phyloP scores from a whole-genome alignment of 2,888 invertebrate genomes.

The Bellardia pandia region DNA sequence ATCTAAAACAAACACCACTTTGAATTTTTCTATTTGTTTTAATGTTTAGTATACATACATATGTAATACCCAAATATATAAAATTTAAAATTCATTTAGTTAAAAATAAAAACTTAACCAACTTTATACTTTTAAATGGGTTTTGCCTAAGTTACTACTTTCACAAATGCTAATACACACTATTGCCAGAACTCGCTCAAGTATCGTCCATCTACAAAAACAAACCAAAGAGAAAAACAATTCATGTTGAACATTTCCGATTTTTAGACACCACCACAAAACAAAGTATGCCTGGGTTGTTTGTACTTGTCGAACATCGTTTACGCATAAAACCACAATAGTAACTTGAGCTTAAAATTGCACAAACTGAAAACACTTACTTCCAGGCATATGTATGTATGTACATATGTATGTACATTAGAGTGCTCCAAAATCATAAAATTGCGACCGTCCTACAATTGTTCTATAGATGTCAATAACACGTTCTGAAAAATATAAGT shows the following conservation, averaged over 20 bases:
- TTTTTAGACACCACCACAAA: slow-evolving; percentile 56
- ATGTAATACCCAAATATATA: too few species aligned
- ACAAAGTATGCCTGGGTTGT: slow-evolving; percentile 43
- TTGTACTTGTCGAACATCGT: slow-evolving; percentile 69
- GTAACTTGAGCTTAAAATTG: slow-evolving; percentile 67
- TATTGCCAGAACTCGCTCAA: background rate
- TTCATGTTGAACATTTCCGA: slow-evolving; percentile 59
- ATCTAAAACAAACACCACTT: too few species aligned
- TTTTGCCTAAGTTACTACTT: background rate
- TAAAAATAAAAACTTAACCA: too few species aligned
- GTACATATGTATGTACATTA: too few species aligned
- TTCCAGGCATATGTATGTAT: background rate
- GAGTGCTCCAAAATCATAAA: too few species aligned
- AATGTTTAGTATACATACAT: too few species aligned
- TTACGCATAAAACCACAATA: slow-evolving; percentile 73
- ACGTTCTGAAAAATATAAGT: too few species aligned
- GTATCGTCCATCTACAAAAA: background rate
- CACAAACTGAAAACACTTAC: slow-evolving; percentile 27
- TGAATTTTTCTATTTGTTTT: too few species aligned
- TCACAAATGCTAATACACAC: background rate
- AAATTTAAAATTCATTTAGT: background rate
- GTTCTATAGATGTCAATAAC: too few species aligned
- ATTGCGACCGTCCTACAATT: too few species aligned
- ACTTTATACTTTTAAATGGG: background rate
- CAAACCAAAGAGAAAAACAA: slow-evolving; percentile 37